Evolutionary conservation across 2,113 vertebrate species (phyloP).

Genomic region (Nipponia nippon): DNA sequence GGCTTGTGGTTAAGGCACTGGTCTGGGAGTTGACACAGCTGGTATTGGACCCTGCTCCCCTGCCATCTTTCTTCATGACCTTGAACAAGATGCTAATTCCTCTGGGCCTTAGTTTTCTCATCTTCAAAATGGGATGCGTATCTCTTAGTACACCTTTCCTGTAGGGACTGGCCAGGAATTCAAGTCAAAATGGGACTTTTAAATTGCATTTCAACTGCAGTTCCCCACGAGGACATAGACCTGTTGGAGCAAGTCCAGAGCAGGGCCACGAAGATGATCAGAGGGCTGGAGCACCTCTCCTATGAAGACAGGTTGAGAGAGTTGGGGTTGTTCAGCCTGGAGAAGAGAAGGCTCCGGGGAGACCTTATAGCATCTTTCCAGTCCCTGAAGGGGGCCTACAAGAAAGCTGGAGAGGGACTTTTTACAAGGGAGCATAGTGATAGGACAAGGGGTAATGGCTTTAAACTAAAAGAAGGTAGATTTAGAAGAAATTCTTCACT

Average conservation of each 20-base stretch:
- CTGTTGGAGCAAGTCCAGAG: background rate
- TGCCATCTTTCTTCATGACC: background rate
- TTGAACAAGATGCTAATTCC: background rate
- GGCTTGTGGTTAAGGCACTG: constrained; percentile 32
- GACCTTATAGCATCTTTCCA: background rate
- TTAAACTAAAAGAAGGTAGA: background rate
- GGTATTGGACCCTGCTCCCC: background rate
- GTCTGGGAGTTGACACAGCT: constrained; percentile 53
- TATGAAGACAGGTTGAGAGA: background rate
- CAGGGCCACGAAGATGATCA: background rate
- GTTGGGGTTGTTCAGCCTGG: background rate
- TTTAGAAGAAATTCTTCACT: background rate
- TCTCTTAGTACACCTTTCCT: background rate
- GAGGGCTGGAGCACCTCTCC: background rate
- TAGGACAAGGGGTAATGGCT: background rate
- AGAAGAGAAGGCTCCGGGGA: background rate
- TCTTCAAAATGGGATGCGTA: background rate
- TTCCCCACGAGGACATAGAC: background rate
- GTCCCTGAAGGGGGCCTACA: background rate
- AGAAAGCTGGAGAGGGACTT: background rate
- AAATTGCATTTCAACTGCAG: background rate
- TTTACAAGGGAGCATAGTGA: background rate
- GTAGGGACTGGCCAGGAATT: background rate
- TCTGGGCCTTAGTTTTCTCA: background rate
- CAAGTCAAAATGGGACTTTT: background rate